Percentiles rank a stretch among this genome's conserved stretches.
Evolutionary conservation across 2,113 vertebrate species (phyloP).

Genomic region (Oplegnathus fasciatus): DNA sequence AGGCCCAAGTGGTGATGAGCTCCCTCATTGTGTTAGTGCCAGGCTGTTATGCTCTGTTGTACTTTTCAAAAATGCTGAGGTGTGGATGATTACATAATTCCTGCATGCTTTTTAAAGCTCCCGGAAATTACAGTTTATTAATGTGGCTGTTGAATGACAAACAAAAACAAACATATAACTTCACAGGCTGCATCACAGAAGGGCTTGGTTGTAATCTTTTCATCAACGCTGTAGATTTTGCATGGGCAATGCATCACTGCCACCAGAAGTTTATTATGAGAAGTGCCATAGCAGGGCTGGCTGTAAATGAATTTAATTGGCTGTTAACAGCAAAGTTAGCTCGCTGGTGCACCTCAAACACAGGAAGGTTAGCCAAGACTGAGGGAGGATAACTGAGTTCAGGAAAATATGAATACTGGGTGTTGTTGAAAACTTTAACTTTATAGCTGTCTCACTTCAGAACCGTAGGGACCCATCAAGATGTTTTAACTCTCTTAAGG

Average conservation of each 20-base stretch:
- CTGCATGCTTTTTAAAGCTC: not conserved
- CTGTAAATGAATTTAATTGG: slow-evolving; percentile 51
- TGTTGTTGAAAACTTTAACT: slow-evolving; percentile 11
- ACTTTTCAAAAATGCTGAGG: not conserved
- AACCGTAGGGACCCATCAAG: not conserved
- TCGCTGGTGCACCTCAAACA: slow-evolving; percentile 27
- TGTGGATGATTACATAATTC: not conserved
- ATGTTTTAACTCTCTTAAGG: not conserved
- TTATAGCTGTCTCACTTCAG: not conserved
- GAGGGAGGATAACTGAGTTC: slow-evolving; percentile 14
- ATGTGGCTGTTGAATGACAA: slow-evolving; percentile 6
- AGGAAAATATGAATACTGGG: slow-evolving; percentile 23
- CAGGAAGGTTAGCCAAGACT: not conserved
- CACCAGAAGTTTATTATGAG: slow-evolving; percentile 20
- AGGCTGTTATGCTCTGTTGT: not conserved
- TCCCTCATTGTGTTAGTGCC: not conserved
- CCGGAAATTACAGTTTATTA: not conserved
- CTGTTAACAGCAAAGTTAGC: slow-evolving; percentile 39
- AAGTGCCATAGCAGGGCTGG: slow-evolving; percentile 5
- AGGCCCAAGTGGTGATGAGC: not conserved
- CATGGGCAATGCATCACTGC: slow-evolving; percentile 7
- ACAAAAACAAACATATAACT: not conserved
- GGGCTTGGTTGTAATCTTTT: not conserved
- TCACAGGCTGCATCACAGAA: not conserved
- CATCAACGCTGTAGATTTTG: not conserved